Percentiles rank a stretch among this genome's conserved stretches.
These are phyloP conservation scores for Pristis pectinata DNA, from an alignment of 2,797 vertebrate genomes.

Conservation along the genomic window DNA sequence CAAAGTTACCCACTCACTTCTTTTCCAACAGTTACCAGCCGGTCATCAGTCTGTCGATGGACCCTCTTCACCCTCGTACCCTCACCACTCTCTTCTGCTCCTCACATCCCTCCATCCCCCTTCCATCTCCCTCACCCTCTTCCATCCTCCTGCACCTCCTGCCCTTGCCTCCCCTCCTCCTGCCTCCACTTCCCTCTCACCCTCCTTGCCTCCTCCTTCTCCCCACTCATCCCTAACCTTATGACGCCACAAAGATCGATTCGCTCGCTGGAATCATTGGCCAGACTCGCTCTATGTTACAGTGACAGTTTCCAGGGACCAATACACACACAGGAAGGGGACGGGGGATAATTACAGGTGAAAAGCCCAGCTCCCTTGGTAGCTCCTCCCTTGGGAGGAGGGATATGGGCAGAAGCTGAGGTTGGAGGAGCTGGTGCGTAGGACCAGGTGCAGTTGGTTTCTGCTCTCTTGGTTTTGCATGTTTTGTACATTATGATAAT, in stretches of 20 bases:
- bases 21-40: too few relatives aligned
- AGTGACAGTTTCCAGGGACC: background rate
- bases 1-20: too few relatives aligned
- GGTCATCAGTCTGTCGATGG: too few relatives aligned
- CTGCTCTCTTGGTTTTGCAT: background rate
- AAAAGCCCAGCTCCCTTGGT: background rate
- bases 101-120: background rate
- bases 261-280: too few relatives aligned
- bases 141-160: slow-evolving; percentile 42
- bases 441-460: too few relatives aligned
- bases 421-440: background rate
- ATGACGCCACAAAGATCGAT: too few relatives aligned
- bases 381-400: too few relatives aligned
- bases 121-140: slow-evolving; percentile 47
- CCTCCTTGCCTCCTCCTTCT: background rate
- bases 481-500: background rate
- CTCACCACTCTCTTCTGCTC: too few relatives aligned
- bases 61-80: too few relatives aligned
- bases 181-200: slow-evolving; percentile 19
- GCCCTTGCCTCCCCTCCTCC: slow-evolving; percentile 41
- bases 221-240: too few relatives aligned
- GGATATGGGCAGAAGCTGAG: background rate
- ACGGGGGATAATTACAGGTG: too few relatives aligned
- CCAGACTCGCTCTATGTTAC: too few relatives aligned
- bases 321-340: background rate